Evolutionary conservation across 2,113 vertebrate genomes (phyloP).

Genomic region (Perca flavescens): DNA sequence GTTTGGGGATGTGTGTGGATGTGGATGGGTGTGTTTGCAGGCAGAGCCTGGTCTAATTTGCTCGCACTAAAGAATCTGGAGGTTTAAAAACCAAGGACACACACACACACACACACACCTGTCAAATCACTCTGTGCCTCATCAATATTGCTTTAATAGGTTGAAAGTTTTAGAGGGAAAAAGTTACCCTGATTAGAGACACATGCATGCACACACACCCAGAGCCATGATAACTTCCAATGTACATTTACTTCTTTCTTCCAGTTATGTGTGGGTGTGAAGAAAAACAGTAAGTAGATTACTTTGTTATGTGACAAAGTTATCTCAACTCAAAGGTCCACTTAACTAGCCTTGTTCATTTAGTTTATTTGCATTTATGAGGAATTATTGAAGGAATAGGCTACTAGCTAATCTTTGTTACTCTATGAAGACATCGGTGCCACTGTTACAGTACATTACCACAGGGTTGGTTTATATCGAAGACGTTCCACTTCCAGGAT

Average conservation of each 20-base stretch:
- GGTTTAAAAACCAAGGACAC: neutral
- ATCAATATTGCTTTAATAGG: constrained; percentile 2
- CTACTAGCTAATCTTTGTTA: too few species aligned
- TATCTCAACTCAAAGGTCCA: too few species aligned
- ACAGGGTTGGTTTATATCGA: too few species aligned
- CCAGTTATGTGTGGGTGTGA: neutral
- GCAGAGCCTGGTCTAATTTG: neutral
- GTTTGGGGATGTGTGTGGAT: neutral
- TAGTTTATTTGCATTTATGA: too few species aligned
- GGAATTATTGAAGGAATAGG: too few species aligned
- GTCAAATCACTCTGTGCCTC: constrained; percentile 1
- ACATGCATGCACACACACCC: neutral
- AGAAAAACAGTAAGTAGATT: neutral
- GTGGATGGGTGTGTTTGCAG: constrained; percentile 18
- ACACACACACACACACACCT: neutral
- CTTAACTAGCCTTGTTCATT: neutral
- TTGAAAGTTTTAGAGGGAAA: constrained; percentile 3
- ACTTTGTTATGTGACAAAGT: neutral
- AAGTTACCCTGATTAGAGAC: neutral
- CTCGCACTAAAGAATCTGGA: constrained; percentile 2
- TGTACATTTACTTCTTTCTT: neutral
- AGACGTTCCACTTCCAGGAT: too few species aligned
- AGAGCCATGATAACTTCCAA: neutral
- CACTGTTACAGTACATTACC: too few species aligned
- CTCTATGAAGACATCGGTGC: too few species aligned